Conservation (phyloP, 1,140 invertebrate genomes). For the Megalopta genalis region DNA sequence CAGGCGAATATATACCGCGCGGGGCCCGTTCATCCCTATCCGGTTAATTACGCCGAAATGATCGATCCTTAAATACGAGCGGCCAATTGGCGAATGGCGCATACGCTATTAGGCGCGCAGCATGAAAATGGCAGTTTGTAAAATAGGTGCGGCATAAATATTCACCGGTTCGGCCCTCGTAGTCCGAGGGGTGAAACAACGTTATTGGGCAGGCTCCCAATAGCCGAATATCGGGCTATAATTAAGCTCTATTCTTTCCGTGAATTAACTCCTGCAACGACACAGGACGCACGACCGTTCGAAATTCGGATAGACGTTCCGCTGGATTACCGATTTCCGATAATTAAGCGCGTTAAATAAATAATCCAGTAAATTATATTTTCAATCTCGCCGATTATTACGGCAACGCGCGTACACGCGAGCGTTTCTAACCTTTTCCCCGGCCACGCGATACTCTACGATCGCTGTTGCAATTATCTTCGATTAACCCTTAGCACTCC, state of each 20-base stretch:
- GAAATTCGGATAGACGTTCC: slow-evolving; percentile 36
- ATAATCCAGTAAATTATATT: too few species aligned
- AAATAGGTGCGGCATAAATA: slow-evolving; percentile 65
- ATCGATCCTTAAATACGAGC: slow-evolving; percentile 35
- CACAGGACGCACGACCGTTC: slow-evolving; percentile 1
- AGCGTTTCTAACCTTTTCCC: too few species aligned
- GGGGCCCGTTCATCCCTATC: not conserved
- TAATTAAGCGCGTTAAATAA: slow-evolving; percentile 6
- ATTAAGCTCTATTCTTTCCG: slow-evolving; percentile 65
- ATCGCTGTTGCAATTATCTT: too few species aligned
- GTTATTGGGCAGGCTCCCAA: slow-evolving; percentile 66
- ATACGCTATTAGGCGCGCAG: slow-evolving; percentile 42
- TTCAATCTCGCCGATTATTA: too few species aligned
- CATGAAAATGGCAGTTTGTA: slow-evolving; percentile 62
- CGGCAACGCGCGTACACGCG: too few species aligned
- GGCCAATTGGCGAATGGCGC: slow-evolving; percentile 25
- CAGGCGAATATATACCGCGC: too few species aligned
- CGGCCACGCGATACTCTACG: too few species aligned
- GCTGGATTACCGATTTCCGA: not conserved
- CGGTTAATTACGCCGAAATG: slow-evolving; percentile 32
- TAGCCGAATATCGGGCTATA: slow-evolving; percentile 60
- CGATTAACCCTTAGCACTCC: too few species aligned
- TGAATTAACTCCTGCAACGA: slow-evolving; percentile 51
- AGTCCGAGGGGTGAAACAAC: slow-evolving; percentile 51
- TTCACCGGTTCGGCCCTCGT: slow-evolving; percentile 33